Base-by-base conservation (phyloP, 2,888 invertebrate genomes). In the Epistrophella euchroma region DNA sequence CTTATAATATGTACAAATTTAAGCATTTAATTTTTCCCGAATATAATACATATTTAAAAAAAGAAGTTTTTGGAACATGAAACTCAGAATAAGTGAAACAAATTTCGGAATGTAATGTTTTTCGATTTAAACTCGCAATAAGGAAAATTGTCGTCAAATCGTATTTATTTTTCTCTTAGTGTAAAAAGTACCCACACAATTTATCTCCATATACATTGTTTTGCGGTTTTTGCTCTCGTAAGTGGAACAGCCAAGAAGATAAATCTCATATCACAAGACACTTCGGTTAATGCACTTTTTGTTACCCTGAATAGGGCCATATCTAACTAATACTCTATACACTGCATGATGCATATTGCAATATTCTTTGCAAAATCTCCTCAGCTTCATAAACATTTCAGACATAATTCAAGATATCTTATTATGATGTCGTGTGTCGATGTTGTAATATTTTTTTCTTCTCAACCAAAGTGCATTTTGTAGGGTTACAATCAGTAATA, bases 211-310 rank as follows among this genome's bases (percentile, higher is more conserved):
- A 43, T 35, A 22, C 32, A 76, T 47, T 62, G 32, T 37, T 11
- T 60, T 80, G 80, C 50, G 70, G 73, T 71, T 71, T 40, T 76
- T 73, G 43, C 32, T 60, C 47, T 52, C 13, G 22, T 50, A 45
- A 60, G 56, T 66, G 28, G 40, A 11, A 55, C n/a, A 71, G 28
- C 45, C 10, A 7, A 2, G 17, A 28, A 64, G 40, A 62, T 62
- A 64, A 64, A 64, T 64, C 25, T 56, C 35, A 28, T 43, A 76
- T 70, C 81, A 47, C 81, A 56, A 56, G 32, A 13, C 9, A 60
- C 50, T 45, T 66, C 15, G 40, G 35, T 73, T 40, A 32, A 62
- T 81, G 40, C 25, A 40, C 60, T 60, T 60, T 71, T n/a, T 66
- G n/a, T 43, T 40, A 9, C 28, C 52, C 43, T 52, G 60, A 35